phyloP scores from a whole-genome alignment of 2,797 vertebrate species.

The Austrolebias charrua region DNA sequence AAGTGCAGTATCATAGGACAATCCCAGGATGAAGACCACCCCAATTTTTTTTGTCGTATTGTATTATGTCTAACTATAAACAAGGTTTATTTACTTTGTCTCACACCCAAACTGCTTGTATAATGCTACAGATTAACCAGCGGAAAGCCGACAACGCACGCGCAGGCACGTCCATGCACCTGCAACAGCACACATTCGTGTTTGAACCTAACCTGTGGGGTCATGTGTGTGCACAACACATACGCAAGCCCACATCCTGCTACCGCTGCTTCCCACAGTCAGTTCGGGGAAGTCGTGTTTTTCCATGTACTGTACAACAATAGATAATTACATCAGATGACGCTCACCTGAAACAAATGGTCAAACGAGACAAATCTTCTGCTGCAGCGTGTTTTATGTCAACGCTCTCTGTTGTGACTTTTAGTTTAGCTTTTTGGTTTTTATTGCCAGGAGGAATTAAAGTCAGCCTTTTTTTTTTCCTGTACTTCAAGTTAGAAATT shows the following conservation, averaged over 20 bases:
- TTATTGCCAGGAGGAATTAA: background rate
- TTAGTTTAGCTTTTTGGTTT: too few species aligned
- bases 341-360: background rate
- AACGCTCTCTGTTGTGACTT: background rate
- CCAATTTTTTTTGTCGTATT: background rate
- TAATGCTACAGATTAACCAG: background rate
- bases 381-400: too few species aligned
- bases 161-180: background rate
- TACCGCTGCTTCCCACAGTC: conserved; percentile 12
- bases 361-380: background rate
- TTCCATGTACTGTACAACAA: background rate
- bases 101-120: background rate
- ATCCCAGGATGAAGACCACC: conserved; percentile 19
- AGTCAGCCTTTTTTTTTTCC: background rate
- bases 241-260: conserved; percentile 15
- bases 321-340: background rate
- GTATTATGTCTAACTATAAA: conserved; percentile 1
- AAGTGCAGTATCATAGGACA: conserved; percentile 4
- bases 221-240: background rate
- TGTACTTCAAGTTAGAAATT: background rate
- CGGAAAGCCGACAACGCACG: conserved; percentile 5
- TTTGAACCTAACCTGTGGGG: background rate
- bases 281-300: conserved; percentile 9
- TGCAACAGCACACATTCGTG: conserved; percentile 1
- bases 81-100: conserved; percentile 2